phyloP scores from a whole-genome alignment of 2,888 invertebrate genomes.

The Trichogramma dendrolimi region DNA sequence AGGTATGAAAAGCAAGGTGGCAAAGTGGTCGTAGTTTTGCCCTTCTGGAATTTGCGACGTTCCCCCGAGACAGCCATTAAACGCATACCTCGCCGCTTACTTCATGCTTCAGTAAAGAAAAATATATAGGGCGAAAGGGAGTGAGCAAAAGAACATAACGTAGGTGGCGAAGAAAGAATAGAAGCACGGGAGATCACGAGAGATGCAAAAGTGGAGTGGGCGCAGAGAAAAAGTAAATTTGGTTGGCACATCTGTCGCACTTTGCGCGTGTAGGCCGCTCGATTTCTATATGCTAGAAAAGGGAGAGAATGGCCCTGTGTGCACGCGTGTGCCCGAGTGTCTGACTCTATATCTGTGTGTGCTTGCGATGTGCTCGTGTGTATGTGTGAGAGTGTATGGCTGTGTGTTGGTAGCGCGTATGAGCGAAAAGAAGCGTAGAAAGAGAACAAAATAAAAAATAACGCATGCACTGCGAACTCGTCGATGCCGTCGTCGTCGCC shows the following conservation, averaged over 20 bases:
- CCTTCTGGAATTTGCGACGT: conserved; percentile 33
- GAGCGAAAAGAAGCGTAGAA: too few relatives aligned
- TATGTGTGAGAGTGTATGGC: too few relatives aligned
- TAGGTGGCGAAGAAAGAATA: background rate
- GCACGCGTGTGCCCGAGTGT: background rate
- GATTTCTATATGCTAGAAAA: background rate
- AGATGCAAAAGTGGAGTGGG: background rate
- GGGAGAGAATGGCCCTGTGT: background rate
- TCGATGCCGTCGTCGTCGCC: too few relatives aligned
- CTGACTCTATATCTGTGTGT: background rate
- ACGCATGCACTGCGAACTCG: too few relatives aligned
- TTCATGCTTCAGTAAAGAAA: conserved; percentile 17
- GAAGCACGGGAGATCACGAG: background rate
- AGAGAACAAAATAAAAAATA: too few relatives aligned
- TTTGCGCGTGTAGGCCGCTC: background rate
- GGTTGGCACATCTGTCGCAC: conserved; percentile 42
- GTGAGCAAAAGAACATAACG: background rate
- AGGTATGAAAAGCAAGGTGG: background rate
- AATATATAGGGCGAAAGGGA: conserved; percentile 1
- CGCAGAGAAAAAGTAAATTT: conserved; percentile 33
- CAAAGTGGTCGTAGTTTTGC: conserved; percentile 7
- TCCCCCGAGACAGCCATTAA: conserved; percentile 37
- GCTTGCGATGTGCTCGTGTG: too few relatives aligned
- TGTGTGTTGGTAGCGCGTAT: too few relatives aligned
- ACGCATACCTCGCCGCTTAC: conserved; percentile 34